Conservation (phyloP, 2,888 invertebrate genomes). For the Hermaeophaga mercurialis region DNA sequence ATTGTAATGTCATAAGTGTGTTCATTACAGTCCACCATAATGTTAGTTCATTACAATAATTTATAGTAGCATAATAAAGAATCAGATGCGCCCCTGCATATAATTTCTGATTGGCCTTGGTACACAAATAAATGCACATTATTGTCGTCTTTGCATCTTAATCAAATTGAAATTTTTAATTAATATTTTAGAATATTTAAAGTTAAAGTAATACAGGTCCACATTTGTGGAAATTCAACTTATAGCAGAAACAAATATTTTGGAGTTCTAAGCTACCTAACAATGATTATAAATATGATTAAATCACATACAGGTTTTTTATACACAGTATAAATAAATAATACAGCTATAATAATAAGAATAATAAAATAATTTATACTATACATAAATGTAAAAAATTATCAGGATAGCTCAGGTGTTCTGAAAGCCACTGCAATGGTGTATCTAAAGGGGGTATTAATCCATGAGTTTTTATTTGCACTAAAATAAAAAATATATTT, state of each 20-base stretch:
- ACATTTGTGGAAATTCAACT: no score
- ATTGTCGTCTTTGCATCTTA: no score
- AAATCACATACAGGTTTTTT: neutral
- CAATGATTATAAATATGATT: neutral
- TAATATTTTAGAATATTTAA: no score
- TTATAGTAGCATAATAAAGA: no score
- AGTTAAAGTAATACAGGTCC: no score
- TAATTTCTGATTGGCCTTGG: no score
- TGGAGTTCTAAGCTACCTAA: neutral
- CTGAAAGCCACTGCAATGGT: slow-evolving; percentile 95
- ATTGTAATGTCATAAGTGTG: no score
- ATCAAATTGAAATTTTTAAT: no score
- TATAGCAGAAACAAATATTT: neutral
- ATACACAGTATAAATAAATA: slow-evolving; percentile 5
- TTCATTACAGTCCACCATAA: no score
- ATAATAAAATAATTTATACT: slow-evolving; percentile 16
- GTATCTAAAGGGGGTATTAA: slow-evolving; percentile 85
- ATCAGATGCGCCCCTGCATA: no score
- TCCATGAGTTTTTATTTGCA: slow-evolving; percentile 84
- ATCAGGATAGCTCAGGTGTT: slow-evolving; percentile 97
- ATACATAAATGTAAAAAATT: slow-evolving; percentile 93
- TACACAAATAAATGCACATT: no score
- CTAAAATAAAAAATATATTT: slow-evolving; percentile 60
- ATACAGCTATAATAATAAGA: neutral
- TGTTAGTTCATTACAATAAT: no score